Conservation (phyloP, 53 echinoderm and acorn worm genomes). For the Pentamera pediparva region DNA sequence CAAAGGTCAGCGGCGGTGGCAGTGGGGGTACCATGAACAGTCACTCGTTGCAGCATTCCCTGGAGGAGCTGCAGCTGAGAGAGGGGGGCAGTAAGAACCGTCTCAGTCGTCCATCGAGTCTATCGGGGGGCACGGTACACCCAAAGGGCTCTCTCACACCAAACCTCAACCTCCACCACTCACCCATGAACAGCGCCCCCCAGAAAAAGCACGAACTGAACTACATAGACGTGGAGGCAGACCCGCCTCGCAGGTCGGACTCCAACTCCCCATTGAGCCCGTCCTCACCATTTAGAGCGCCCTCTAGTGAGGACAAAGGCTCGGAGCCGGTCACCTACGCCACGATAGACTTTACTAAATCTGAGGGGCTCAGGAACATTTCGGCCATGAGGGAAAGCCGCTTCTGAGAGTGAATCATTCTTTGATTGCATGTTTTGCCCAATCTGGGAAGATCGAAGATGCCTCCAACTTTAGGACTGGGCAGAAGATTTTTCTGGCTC, state of each 20-base stretch:
- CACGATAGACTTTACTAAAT: constrained; percentile 94
- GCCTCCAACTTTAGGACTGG: no score
- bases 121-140: constrained; percentile 27
- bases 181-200: constrained; percentile 32
- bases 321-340: constrained; percentile 72
- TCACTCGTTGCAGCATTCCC: constrained; percentile 41
- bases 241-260: constrained; percentile 18
- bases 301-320: constrained; percentile 68
- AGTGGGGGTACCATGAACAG: constrained; percentile 22
- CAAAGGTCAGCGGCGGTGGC: constrained; percentile 12
- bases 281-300: constrained; percentile 62
- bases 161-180: constrained; percentile 36
- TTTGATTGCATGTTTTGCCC: no score
- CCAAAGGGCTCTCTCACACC: constrained; percentile 51
- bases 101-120: not conserved
- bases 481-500: no score
- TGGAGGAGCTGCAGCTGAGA: constrained; percentile 49
- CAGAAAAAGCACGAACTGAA: constrained; percentile 71
- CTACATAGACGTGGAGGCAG: constrained; percentile 83
- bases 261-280: constrained; percentile 46
- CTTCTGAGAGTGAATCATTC: no score
- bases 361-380: constrained; percentile 71
- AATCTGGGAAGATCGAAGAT: no score
- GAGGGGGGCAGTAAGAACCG: constrained; percentile 21
- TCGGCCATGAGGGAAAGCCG: constrained; percentile 63